phyloP scores from a whole-genome alignment of 2,113 vertebrate genomes.

The Cochlearius cochlearius region DNA sequence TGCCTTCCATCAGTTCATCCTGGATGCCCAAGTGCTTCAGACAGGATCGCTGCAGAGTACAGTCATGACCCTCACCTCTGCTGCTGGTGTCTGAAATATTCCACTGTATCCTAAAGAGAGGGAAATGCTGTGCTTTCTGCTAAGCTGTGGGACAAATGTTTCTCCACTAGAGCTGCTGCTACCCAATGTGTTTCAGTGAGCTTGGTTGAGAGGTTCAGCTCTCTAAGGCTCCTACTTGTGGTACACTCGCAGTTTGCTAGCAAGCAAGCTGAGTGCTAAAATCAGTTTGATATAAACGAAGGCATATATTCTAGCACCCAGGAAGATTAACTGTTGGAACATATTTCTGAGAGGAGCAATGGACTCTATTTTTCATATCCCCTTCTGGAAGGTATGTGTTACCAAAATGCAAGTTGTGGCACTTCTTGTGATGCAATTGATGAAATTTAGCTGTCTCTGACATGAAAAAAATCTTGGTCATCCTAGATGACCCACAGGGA shows the following conservation, averaged over 20 bases:
- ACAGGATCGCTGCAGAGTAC: neutral
- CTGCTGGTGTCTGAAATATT: neutral
- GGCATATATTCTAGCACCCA: neutral
- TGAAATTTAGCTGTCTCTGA: neutral
- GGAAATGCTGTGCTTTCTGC: neutral
- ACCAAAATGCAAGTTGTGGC: neutral
- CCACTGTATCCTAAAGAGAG: neutral
- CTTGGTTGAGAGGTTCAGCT: neutral
- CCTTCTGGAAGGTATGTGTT: neutral
- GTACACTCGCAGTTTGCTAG: neutral
- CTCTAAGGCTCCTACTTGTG: neutral
- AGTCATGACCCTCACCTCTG: neutral
- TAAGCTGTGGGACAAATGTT: neutral
- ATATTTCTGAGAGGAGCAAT: neutral
- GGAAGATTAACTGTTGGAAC: neutral
- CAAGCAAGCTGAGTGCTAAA: neutral
- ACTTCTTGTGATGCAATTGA: neutral
- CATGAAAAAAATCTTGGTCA: neutral
- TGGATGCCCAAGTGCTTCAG: neutral
- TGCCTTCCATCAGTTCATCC: neutral
- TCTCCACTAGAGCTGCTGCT: neutral
- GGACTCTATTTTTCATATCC: neutral
- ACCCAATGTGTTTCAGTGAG: neutral
- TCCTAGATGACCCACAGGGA: neutral
- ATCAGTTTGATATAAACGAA: neutral